Evolutionary conservation across 2,113 vertebrate genomes (phyloP).

Genomic region (Ceyx melanurus): DNA sequence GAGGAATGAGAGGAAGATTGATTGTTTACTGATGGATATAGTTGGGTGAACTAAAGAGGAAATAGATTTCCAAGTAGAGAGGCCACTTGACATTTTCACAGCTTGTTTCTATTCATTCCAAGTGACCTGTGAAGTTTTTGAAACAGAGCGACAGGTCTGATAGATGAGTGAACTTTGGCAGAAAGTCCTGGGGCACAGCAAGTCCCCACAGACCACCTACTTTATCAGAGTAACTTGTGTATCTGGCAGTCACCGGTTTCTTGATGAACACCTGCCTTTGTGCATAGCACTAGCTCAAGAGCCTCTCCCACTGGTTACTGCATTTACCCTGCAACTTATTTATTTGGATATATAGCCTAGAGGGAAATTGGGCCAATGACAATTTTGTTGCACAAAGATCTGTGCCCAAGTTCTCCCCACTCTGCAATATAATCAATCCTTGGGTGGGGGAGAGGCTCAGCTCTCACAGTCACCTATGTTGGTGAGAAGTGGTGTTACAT

Average conservation of each 20-base stretch:
- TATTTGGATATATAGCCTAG: not conserved
- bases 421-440: not conserved
- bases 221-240: not conserved
- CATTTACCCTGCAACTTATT: not conserved
- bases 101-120: constrained; percentile 21
- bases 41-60: constrained; percentile 42
- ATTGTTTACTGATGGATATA: constrained; percentile 52
- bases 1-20: not conserved
- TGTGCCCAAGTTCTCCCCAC: not conserved
- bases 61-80: constrained; percentile 40
- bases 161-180: constrained; percentile 36
- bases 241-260: not conserved
- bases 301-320: not conserved
- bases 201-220: constrained; percentile 11
- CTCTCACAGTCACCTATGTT: not conserved
- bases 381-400: not conserved
- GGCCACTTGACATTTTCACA: constrained; percentile 57
- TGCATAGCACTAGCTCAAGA: not conserved
- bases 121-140: constrained; percentile 40
- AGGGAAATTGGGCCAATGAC: not conserved
- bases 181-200: not conserved
- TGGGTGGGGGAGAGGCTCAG: not conserved
- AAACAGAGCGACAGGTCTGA: not conserved
- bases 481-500: not conserved
- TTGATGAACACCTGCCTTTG: not conserved